phyloP scores from a whole-genome alignment of 2,888 invertebrate species.

The Nemoura dubitans region DNA sequence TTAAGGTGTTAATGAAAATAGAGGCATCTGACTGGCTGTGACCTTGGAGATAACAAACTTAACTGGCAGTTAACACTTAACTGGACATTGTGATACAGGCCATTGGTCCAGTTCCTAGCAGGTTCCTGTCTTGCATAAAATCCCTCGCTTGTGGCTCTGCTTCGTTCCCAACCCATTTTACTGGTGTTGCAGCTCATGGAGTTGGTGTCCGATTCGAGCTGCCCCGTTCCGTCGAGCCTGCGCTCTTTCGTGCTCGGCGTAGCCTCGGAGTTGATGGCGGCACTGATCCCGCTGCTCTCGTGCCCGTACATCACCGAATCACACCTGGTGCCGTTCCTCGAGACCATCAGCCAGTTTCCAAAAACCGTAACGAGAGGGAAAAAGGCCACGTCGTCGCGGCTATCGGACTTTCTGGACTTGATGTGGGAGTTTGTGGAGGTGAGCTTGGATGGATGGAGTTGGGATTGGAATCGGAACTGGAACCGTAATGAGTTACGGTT shows the following conservation, averaged over 20 bases:
- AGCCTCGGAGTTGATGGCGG: slow-evolving; percentile 62
- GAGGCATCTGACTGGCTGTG: no score
- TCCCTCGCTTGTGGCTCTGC: slow-evolving; percentile 2
- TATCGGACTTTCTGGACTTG: slow-evolving; percentile 64
- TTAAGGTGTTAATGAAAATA: no score
- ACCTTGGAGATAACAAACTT: no score
- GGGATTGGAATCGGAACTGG: no score
- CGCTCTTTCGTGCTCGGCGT: neutral
- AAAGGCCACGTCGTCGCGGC: slow-evolving; percentile 50
- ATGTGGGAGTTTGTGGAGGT: slow-evolving; percentile 75
- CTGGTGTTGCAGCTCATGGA: neutral
- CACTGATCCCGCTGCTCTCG: slow-evolving; percentile 69
- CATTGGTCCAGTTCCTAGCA: no score
- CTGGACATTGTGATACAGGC: no score
- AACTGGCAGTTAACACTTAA: no score
- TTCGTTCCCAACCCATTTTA: no score
- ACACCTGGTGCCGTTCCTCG: slow-evolving; percentile 69
- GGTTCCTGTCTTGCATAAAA: no score
- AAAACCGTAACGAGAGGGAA: slow-evolving; percentile 50
- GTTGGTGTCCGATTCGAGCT: slow-evolving; percentile 40
- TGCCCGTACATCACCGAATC: slow-evolving; percentile 76
- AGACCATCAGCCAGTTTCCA: slow-evolving; percentile 54
- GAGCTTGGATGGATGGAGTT: no score
- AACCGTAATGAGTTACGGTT: no score
- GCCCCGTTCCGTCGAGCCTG: slow-evolving; percentile 54